Evolutionary conservation across 2,113 vertebrate species (phyloP), one percentile per base, ranked within the genome.

Genomic region (Tauraco erythrolophus): DNA sequence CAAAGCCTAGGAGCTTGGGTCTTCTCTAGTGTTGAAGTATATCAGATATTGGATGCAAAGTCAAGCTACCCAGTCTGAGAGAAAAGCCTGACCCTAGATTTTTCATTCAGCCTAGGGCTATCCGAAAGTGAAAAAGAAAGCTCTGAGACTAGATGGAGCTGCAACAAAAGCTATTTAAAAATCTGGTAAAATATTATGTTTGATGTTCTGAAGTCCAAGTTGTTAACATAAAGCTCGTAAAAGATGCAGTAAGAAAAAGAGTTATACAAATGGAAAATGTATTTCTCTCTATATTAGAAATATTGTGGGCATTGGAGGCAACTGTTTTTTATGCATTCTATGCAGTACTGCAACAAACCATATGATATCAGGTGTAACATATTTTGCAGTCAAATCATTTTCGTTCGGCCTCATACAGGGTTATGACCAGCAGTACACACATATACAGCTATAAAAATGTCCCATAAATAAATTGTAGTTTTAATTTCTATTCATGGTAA

Each of bases 401-500:
- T 78, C 16, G 1, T 93, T 96, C 88, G 92, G 90, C 30, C 45
- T 87, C 60, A 83, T 88, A 62, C n/a, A 93, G 53, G 91, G 70
- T 96, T 98, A 97, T 96, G 94, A 90, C 86, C 88, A 92, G 64
- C 60, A 35, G 70, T 68, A 91, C 68, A 94, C 11, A 58, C 78
- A 89, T 48, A 89, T 51, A 89, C 9, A 46, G 48, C 94, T 50
- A 97, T 97, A 96, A 98, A 98, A 94, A 27, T 92, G 96, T 96
- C 97, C 80, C 4, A 14, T 84, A 94, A 92, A 95, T 97, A 98
- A 97, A 96, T 84, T 95, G 96, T 92, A 54, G 93, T 72, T 96
- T 97, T 97, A 97, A 98, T 97, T 96, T 96, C 96, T 91, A 92
- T 96, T 95, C 88, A 79, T 89, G 66, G 83, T 89, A 92, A 94